Evolutionary conservation across 2,888 invertebrate genomes (phyloP).

Genomic region (Phlogophora meticulosa): DNA sequence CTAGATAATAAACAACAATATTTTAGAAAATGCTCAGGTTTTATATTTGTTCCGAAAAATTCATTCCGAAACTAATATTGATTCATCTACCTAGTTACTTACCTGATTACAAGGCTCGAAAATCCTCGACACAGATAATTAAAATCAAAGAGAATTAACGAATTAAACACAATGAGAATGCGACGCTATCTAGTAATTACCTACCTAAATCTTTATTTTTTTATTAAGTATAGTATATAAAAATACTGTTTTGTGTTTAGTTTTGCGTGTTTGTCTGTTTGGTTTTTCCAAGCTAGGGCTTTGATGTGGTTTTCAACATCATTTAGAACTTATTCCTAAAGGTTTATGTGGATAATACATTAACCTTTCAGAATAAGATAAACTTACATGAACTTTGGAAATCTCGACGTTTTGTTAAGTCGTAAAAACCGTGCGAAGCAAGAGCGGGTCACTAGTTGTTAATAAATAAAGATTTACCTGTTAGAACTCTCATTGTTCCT

Average conservation of each 20-base stretch:
- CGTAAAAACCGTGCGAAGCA: too few relatives aligned
- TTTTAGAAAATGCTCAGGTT: slow-evolving; percentile 2
- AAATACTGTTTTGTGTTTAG: too few relatives aligned
- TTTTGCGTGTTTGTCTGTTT: too few relatives aligned
- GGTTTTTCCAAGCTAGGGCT: too few relatives aligned
- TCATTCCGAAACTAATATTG: not conserved
- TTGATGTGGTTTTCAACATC: too few relatives aligned
- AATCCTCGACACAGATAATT: slow-evolving; percentile 25
- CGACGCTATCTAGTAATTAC: slow-evolving; percentile 14
- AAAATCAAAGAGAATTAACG: slow-evolving; percentile 7
- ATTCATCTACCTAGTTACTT: not conserved
- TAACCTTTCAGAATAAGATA: too few relatives aligned
- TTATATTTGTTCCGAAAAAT: not conserved
- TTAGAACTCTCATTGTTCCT: slow-evolving; percentile 8
- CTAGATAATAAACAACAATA: not conserved
- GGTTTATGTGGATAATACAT: too few relatives aligned
- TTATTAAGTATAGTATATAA: slow-evolving; percentile 8
- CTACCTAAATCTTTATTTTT: not conserved
- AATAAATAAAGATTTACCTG: slow-evolving; percentile 14
- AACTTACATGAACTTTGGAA: too few relatives aligned
- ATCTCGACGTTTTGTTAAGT: too few relatives aligned
- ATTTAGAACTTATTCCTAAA: too few relatives aligned
- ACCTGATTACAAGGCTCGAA: not conserved
- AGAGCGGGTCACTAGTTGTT: too few relatives aligned
- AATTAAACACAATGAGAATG: slow-evolving; percentile 30